Percentiles rank a stretch among this genome's conserved stretches.
phyloP scores from a whole-genome alignment of 2,113 vertebrate genomes.

The Cairina moschata region DNA sequence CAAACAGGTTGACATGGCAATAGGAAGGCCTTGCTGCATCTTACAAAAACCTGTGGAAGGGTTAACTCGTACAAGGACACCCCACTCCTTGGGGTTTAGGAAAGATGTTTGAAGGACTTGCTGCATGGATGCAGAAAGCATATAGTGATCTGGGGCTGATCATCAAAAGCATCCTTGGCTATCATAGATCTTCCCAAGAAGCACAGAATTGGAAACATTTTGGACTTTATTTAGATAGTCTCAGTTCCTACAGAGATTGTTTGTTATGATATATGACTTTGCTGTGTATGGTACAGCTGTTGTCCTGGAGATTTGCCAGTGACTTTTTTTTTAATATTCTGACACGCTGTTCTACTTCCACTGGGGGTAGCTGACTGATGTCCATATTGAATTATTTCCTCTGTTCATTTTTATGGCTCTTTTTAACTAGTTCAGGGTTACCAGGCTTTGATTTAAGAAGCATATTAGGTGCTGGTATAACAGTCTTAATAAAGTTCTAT shows the following conservation, averaged over 20 bases:
- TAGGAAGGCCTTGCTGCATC: background rate
- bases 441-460: background rate
- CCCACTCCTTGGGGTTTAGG: background rate
- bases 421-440: background rate
- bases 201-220: background rate
- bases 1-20: background rate
- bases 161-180: background rate
- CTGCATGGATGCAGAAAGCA: background rate
- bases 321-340: constrained; percentile 9
- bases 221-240: background rate
- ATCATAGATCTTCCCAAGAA: background rate
- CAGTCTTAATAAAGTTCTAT: background rate
- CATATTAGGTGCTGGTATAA: background rate
- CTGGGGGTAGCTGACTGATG: background rate
- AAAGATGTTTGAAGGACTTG: background rate
- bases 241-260: background rate
- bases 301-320: background rate
- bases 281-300: background rate
- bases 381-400: background rate
- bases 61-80: background rate
- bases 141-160: background rate
- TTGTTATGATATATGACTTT: constrained; percentile 11
- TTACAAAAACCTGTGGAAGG: background rate
- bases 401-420: background rate
- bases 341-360: background rate